Base-by-base conservation (phyloP, 2,797 vertebrate species). In the Diceros bicornis region DNA sequence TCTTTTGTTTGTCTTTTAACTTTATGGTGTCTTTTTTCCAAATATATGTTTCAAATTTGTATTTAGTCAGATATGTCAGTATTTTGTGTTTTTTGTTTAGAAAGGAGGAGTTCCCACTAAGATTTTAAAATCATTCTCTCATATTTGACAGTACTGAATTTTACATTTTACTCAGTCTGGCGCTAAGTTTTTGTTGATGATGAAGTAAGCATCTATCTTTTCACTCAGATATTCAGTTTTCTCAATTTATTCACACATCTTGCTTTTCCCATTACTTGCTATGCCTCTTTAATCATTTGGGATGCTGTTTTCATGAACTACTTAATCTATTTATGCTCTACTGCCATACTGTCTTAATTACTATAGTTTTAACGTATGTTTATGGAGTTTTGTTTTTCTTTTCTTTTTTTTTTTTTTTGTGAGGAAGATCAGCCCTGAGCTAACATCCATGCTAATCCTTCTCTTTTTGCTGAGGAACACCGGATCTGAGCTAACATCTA, bases 11-110 rank as follows among this genome's bases (percentile, higher is more conserved):
- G 23, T 91, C 16, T 94, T 94, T 88, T 83, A 75, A 83, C 14
- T 64, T 90, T 57, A 64, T 78, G 37, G 9, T 71, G 25, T 78
- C 21, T 89, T 91, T 74, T 84, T 52, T 68, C 37, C 62, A 57
- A 55, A 64, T 21, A 78, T 10, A 77, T 69, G 10, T 62, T 89
- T 88, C 77, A 69, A 61, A 41, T 86, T 81, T 81, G 32, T 68
- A 61, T 86, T 72, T 71, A 29, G 37, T 79, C 34, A 83, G 32
- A 25, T 94, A 57, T 47, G 25, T 50, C 21, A 66, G 16, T 92
- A 64, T 78, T 78, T 83, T 92, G 29, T 91, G 1, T 92, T 10
- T 93, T 69, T 79, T 83, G 14, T 64, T 87, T 61, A 91, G n/a
- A 41, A 82, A 85, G 16, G 34, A 85, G 11, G 61, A 34, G 23